A percentile compares a stretch with the other conserved stretches of the same genome.
These are phyloP conservation scores for Orius laevigatus DNA, from an alignment of 1,140 invertebrate species.

Conservation along the genomic window DNA sequence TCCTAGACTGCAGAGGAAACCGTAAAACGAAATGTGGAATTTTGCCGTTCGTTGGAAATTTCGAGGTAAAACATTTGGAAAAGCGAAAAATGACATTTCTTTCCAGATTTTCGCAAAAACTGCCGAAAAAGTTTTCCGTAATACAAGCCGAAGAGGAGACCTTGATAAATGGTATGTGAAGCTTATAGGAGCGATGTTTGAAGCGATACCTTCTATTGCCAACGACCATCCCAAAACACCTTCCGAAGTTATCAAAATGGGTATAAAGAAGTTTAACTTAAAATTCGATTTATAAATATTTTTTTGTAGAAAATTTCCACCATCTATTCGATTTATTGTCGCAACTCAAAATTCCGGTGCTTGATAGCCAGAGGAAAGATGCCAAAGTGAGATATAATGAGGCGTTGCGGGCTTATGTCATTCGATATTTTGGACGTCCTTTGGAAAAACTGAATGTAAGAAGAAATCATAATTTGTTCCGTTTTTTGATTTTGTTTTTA, in stretches of 20 bases:
- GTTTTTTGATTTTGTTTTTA: conserved; percentile 29
- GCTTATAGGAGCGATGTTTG: conserved; percentile 72
- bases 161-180: conserved; percentile 89
- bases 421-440: conserved; percentile 84
- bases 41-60: conserved; percentile 78
- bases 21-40: conserved; percentile 77
- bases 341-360: conserved; percentile 75
- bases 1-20: conserved; percentile 56
- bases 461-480: background rate
- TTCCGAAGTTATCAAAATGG: conserved; percentile 85
- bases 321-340: conserved; percentile 75
- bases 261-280: conserved; percentile 34
- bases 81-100: background rate
- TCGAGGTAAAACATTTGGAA: conserved; percentile 38
- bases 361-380: conserved; percentile 79
- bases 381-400: conserved; percentile 84
- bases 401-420: conserved; percentile 80
- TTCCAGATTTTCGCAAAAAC: conserved; percentile 64
- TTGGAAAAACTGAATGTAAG: conserved; percentile 87
- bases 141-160: conserved; percentile 78
- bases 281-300: conserved; percentile 21
- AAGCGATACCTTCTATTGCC: conserved; percentile 62
- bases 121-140: conserved; percentile 74
- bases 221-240: conserved; percentile 86
- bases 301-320: conserved; percentile 83